Evolutionary conservation across 2,113 vertebrate genomes (phyloP), one percentile per base, ranked within the genome.

Genomic region (Sceloporus undulatus): DNA sequence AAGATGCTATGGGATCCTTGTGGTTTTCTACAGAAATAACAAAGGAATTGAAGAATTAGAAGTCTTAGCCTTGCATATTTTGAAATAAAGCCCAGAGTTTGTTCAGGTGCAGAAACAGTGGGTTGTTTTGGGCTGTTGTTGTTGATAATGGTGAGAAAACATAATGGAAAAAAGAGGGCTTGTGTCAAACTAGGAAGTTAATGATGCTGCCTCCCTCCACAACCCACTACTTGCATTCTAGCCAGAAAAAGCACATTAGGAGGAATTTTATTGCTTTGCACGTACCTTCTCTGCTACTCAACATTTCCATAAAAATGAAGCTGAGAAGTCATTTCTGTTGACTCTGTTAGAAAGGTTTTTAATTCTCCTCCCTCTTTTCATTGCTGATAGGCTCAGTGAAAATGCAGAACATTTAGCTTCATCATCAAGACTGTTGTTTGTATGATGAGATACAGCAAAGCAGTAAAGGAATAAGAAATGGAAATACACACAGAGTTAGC

Each of bases 231-330:
- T 16, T 65, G 10, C 29, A 29, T 68, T 9, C 13, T 75, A 81
- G 21, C 19, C 59, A 76, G 59, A 19, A 66, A 52, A 52, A 42
- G 13, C 27, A 70, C 73, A 70, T 77, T 29, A 48, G 25, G 27
- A 7, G 81, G n/a, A 68, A 65, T 83, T 25, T 34, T 82, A 83
- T 83, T 88, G 27, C 21, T 88, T 78, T 88, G 48, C 40, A 70
- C 9, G 34, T 54, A 68, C 18, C 73, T 65, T 42, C 79, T 82
- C n/a, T 52, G 29, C 73, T 83, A n/a, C 59, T 83, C 73, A 27
- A 27, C 34, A 70, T 83, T 77, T 68, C 42, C 14, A 87, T 88
- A 77, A 77, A 88, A 27, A 66, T 74, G 59, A 82, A 82, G 40
- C 29, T 38, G 38, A 77, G 6, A 54, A 83, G 80, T 77, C 40